phyloP scores from a whole-genome alignment of 2,888 invertebrate genomes.

The Hypena proboscidalis region DNA sequence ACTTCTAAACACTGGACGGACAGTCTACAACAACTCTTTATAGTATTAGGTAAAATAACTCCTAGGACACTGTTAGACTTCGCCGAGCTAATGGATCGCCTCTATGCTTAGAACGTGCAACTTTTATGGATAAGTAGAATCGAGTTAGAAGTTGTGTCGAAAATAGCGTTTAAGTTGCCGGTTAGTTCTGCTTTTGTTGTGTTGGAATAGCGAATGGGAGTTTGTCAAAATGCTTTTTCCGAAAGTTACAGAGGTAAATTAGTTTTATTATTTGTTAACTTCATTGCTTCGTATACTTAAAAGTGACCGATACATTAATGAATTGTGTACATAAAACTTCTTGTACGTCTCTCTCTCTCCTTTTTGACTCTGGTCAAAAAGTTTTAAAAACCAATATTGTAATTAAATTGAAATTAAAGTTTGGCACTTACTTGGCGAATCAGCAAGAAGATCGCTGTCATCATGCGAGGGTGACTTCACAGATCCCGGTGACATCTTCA shows the following conservation, averaged over 20 bases:
- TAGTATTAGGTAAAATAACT: slow-evolving; percentile 78
- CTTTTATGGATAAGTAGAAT: slow-evolving; percentile 79
- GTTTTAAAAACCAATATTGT: too few species aligned
- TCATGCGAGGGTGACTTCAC: slow-evolving; percentile 87
- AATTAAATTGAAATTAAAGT: background rate
- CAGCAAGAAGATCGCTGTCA: slow-evolving; percentile 90
- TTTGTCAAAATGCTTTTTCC: slow-evolving; percentile 41
- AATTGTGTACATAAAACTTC: too few species aligned
- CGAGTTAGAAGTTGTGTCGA: slow-evolving; percentile 69
- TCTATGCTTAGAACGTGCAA: slow-evolving; percentile 74
- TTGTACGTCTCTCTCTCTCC: too few species aligned
- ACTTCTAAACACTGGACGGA: slow-evolving; percentile 66
- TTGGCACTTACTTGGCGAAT: slow-evolving; percentile 92
- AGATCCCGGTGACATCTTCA: slow-evolving; percentile 88
- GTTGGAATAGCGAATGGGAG: slow-evolving; percentile 49
- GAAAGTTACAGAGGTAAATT: slow-evolving; percentile 25
- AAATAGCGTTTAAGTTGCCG: slow-evolving; percentile 69
- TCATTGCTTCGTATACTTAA: slow-evolving; percentile 2
- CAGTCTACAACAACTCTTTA: slow-evolving; percentile 73
- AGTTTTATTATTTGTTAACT: slow-evolving; percentile 19
- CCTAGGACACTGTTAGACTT: slow-evolving; percentile 74
- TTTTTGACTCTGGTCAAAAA: too few species aligned
- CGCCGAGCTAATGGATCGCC: slow-evolving; percentile 76
- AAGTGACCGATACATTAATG: slow-evolving; percentile 13
- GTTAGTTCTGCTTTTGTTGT: slow-evolving; percentile 57